Evolutionary conservation across 2,888 invertebrate species (phyloP).

Genomic region (Tinea semifulvella): DNA sequence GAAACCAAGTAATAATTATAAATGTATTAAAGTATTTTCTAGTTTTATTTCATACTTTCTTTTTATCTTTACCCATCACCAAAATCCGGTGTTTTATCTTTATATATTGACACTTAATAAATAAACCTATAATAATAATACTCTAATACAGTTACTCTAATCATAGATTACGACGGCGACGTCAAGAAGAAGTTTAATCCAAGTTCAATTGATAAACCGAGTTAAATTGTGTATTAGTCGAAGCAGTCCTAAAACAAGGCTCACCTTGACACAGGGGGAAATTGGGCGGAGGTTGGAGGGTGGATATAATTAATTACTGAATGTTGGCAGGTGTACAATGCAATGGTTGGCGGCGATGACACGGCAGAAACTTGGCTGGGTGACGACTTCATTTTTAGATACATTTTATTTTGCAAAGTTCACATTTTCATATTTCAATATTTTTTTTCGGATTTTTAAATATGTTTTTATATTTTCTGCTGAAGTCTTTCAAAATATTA

Average conservation of each 20-base stretch:
- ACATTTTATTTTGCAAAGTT: no score
- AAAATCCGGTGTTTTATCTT: no score
- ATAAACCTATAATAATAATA: no score
- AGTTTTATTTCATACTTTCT: no score
- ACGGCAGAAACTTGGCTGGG: neutral
- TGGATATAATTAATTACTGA: conserved; percentile 52
- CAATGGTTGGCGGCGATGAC: neutral
- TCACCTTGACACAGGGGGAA: conserved; percentile 12
- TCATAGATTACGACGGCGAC: neutral
- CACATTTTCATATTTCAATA: no score
- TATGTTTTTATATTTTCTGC: neutral
- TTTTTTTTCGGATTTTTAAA: neutral
- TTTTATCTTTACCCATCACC: no score
- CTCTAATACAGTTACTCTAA: no score
- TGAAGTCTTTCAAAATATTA: neutral
- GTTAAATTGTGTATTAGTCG: neutral
- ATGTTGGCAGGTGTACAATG: conserved; percentile 61
- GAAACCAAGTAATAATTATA: no score
- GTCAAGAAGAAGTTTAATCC: neutral
- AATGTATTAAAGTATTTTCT: neutral
- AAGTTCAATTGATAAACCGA: no score
- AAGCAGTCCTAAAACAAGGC: neutral
- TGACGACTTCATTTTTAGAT: no score
- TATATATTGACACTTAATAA: no score
- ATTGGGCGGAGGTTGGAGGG: conserved; percentile 17